Base-by-base conservation (phyloP, 2,113 vertebrate genomes). In the Anolis carolinensis region DNA sequence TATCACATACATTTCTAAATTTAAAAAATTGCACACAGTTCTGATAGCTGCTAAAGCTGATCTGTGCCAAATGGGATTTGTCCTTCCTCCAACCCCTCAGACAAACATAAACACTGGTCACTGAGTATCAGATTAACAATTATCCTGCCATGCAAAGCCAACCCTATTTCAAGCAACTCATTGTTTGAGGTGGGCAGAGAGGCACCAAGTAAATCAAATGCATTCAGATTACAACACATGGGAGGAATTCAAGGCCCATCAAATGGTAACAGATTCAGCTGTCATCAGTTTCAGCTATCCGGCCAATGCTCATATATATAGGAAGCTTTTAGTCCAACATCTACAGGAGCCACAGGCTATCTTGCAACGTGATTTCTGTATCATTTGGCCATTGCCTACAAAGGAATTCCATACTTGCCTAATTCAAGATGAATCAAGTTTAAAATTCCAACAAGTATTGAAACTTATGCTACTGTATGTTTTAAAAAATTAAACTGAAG, bases 11-110 rank as follows among this genome's bases (percentile, higher is more conserved):
- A 89, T 16, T 55, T 72, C 52, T 52, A 25, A 20, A 79, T 86
- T 87, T n/a, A n/a, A 87, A 86, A 0, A 30, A 65, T 71, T 34
- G 67, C 82, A 90, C 79, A 82, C n/a, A 70, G 34, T 76, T 68
- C 50, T 30, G n/a, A 55, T 52, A 78, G 50, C 1, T 76, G 71
- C 52, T 90, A 36, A 72, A 88, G 67, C 74, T 70, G 23, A 2
- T 3, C 36, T 4, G 1, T 34, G 50, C 2, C 50, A 55, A 84
- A 30, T 0, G 21, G 59, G 27, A n/a, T 4, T 20, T 0, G 13
- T 0, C 5, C 21, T 44, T 21, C 32, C 0, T 71, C 48, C 0
- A 5, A 36, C 16, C 59, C 34, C 39, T 73, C 44, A 5, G 13
- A 71, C 2, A 74, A 34, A 39, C 16, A 74, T 14, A 74, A 44